Percentiles rank a stretch among this genome's conserved stretches.
phyloP scores from a whole-genome alignment of 2,888 invertebrate species.

The Invenusta paracnida region DNA sequence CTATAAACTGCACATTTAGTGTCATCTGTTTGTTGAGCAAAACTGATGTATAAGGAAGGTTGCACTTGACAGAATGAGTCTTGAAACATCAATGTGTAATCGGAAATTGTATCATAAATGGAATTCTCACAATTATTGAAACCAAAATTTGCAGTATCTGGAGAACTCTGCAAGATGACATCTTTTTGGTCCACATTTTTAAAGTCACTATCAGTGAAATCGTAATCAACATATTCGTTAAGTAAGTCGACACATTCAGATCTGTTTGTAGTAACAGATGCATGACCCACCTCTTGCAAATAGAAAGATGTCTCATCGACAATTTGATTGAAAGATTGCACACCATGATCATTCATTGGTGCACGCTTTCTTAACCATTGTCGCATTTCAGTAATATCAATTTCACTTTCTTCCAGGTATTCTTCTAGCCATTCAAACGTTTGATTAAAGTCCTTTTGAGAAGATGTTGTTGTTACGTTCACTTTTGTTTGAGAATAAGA shows the following conservation, averaged over 20 bases:
- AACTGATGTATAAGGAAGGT: background rate
- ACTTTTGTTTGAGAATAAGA: background rate
- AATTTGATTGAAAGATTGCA: background rate
- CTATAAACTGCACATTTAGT: no score
- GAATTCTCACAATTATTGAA: background rate
- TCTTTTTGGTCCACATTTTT: background rate
- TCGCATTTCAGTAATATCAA: background rate
- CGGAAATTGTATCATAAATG: background rate
- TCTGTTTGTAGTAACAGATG: background rate
- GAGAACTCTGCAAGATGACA: background rate
- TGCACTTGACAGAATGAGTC: background rate
- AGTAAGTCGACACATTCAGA: background rate
- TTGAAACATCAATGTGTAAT: background rate
- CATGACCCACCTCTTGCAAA: background rate
- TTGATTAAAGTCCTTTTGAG: background rate
- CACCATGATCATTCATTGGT: background rate
- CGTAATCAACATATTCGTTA: background rate
- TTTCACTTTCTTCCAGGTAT: background rate
- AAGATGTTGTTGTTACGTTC: background rate
- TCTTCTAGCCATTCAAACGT: background rate
- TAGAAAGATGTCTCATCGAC: background rate
- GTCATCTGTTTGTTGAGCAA: background rate
- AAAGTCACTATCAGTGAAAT: background rate
- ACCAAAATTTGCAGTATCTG: background rate
- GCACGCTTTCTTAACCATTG: background rate